phyloP scores from a whole-genome alignment of 2,113 vertebrate genomes.

The Arvicanthis niloticus region DNA sequence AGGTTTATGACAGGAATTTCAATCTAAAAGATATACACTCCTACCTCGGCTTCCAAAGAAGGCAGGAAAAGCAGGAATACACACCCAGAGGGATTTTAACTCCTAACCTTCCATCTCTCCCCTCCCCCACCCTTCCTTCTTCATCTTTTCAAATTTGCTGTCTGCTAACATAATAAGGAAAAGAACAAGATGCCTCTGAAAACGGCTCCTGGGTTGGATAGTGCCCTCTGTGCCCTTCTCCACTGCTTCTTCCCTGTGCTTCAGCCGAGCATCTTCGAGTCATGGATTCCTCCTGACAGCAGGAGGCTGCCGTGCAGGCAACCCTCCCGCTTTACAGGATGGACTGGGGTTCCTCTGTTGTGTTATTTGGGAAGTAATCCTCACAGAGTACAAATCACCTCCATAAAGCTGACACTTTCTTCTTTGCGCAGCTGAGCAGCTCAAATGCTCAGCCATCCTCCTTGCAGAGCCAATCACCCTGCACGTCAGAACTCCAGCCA shows the following conservation, averaged over 20 bases:
- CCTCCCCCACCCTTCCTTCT: not conserved
- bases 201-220: not conserved
- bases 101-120: not conserved
- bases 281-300: not conserved
- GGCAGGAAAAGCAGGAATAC: not conserved
- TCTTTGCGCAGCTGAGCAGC: conserved; percentile 54
- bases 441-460: conserved; percentile 21
- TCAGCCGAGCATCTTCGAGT: not conserved
- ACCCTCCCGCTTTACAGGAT: not conserved
- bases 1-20: conserved; percentile 44
- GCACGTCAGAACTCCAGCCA: conserved; percentile 56
- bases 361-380: not conserved
- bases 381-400: conserved; percentile 54
- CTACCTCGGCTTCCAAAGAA: not conserved
- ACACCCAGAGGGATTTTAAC: not conserved
- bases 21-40: not conserved
- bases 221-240: not conserved
- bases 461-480: not conserved
- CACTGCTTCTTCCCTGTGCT: not conserved
- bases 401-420: conserved; percentile 40
- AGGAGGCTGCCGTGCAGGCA: not conserved
- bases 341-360: not conserved
- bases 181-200: not conserved
- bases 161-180: conserved; percentile 6
- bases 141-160: conserved; percentile 18